Percentiles rank a stretch among this genome's conserved stretches.
These are phyloP conservation scores for Melangyna quadrimaculata DNA, from an alignment of 2,888 invertebrate species.

Conservation along the genomic window DNA sequence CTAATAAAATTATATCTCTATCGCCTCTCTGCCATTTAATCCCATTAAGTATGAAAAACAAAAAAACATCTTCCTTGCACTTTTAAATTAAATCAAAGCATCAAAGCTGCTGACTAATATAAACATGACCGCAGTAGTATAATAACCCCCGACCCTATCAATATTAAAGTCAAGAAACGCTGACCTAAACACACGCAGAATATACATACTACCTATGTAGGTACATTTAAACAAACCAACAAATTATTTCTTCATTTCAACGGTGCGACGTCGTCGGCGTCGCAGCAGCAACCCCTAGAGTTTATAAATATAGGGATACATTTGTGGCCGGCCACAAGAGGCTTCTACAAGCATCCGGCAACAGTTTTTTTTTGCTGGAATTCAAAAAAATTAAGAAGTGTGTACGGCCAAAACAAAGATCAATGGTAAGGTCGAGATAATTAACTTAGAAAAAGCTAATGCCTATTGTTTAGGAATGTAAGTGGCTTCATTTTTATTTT, in stretches of 20 bases:
- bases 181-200: conserved; percentile 27
- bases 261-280: too few relatives aligned
- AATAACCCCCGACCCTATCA: conserved; percentile 27
- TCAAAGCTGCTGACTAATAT: conserved; percentile 11
- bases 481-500: background rate
- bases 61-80: background rate
- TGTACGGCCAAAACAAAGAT: conserved; percentile 38
- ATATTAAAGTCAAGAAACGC: conserved; percentile 11
- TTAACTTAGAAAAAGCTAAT: conserved; percentile 41
- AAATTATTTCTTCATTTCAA: background rate
- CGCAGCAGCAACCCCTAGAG: background rate
- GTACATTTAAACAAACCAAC: conserved; percentile 10
- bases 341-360: background rate
- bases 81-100: conserved; percentile 30
- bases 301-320: background rate
- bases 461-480: background rate
- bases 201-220: too few relatives aligned
- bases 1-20: background rate
- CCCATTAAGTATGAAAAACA: background rate
- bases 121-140: conserved; percentile 7
- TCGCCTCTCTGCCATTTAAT: conserved; percentile 1
- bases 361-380: background rate
- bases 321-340: background rate
- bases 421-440: conserved; percentile 62
- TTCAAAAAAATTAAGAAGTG: background rate